phyloP scores from a whole-genome alignment of 2,113 vertebrate species.

The Arvicanthis niloticus region DNA sequence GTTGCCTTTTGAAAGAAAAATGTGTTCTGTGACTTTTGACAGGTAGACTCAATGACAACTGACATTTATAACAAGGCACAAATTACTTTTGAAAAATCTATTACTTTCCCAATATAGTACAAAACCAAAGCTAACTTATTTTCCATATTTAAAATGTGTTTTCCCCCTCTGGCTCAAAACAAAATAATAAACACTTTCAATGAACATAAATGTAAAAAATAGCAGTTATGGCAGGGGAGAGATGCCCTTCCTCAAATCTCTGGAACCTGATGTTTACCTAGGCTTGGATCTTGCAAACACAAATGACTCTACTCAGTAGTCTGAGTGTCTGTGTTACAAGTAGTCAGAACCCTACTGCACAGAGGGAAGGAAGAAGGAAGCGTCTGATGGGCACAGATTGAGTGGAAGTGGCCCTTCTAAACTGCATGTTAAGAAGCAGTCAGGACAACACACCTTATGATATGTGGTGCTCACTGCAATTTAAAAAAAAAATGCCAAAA shows the following conservation, averaged over 20 bases:
- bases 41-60: constrained; percentile 71
- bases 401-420: constrained; percentile 27
- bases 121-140: constrained; percentile 65
- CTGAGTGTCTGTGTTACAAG: constrained; percentile 36
- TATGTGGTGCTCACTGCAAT: constrained; percentile 21
- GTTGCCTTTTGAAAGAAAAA: constrained; percentile 60
- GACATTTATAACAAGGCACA: constrained; percentile 84
- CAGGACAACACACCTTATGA: constrained; percentile 21
- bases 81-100: constrained; percentile 81
- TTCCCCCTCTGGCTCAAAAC: constrained; percentile 41
- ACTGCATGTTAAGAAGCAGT: not conserved
- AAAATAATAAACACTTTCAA: constrained; percentile 60
- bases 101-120: constrained; percentile 62
- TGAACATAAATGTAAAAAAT: constrained; percentile 54
- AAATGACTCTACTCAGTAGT: not conserved
- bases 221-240: not conserved
- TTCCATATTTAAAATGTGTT: constrained; percentile 62
- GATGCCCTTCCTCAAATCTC: not conserved
- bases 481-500: constrained; percentile 43
- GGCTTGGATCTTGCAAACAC: constrained; percentile 37
- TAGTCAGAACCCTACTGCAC: constrained; percentile 27
- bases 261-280: not conserved
- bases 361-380: not conserved
- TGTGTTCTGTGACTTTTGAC: constrained; percentile 56
- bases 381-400: not conserved